These are phyloP conservation scores for Philantomba maxwellii DNA, from an alignment of 2,113 vertebrate genomes.

Conservation along the genomic window DNA sequence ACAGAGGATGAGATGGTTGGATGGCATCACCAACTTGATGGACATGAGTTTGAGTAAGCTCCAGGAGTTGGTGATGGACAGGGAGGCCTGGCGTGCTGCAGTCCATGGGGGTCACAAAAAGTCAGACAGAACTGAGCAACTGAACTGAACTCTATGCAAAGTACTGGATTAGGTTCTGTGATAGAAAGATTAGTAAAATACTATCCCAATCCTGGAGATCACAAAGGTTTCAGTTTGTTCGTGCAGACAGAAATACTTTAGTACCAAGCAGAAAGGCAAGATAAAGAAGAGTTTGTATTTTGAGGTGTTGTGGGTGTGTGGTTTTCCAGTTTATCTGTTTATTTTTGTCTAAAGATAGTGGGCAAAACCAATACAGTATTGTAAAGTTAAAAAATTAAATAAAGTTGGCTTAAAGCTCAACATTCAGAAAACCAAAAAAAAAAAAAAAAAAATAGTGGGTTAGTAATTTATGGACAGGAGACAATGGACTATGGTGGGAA, in stretches of 20 bases:
- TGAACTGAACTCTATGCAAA: background rate
- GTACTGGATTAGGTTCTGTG: background rate
- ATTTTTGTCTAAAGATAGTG: background rate
- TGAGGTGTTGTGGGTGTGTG: background rate
- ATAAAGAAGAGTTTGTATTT: background rate
- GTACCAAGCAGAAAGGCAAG: background rate
- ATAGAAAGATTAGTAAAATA: background rate
- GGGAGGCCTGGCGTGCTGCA: background rate
- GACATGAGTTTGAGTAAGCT: background rate
- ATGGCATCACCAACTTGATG: background rate
- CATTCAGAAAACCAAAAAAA: too few relatives aligned
- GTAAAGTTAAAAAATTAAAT: too few relatives aligned
- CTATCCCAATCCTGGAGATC: background rate
- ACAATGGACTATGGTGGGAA: background rate
- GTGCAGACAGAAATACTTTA: background rate
- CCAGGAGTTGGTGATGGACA: background rate
- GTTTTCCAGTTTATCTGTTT: background rate
- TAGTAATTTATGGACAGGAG: background rate
- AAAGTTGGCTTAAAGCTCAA: too few relatives aligned
- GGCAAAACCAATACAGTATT: background rate
- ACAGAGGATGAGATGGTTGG: background rate
- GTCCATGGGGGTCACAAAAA: background rate
- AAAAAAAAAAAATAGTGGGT: background rate
- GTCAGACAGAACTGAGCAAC: background rate
- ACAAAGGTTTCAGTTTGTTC: background rate